These are phyloP conservation scores for Pangasianodon gigas DNA, from an alignment of 2,113 vertebrate species.

Conservation along the genomic window DNA sequence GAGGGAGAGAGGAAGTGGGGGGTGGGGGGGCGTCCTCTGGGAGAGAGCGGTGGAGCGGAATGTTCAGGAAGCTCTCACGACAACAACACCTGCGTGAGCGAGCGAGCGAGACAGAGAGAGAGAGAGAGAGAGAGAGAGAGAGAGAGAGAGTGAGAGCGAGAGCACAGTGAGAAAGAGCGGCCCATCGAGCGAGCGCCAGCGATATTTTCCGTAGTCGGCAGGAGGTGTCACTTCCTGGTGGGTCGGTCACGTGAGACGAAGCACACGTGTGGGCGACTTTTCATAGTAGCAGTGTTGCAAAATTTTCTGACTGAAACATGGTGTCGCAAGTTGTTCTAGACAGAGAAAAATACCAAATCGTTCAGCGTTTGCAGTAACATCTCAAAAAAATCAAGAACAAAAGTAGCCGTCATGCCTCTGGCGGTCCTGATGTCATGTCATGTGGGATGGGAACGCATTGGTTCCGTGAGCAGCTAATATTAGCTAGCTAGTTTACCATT, in stretches of 20 bases:
- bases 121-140: constrained; percentile 13
- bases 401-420: background rate
- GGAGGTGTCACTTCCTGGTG: constrained; percentile 6
- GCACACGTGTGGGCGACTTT: background rate
- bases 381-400: background rate
- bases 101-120: background rate
- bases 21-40: constrained; percentile 15
- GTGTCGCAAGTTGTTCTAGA: background rate
- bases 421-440: too few species aligned
- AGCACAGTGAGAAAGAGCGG: background rate
- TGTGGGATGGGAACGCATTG: too few species aligned
- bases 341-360: background rate
- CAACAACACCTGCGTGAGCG: constrained; percentile 37
- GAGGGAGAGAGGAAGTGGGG: constrained; percentile 13
- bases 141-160: background rate
- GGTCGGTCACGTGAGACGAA: background rate
- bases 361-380: background rate
- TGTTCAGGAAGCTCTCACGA: constrained; percentile 48
- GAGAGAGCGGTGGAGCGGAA: constrained; percentile 41
- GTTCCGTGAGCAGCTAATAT: too few species aligned
- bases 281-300: background rate
- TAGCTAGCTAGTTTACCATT: background rate
- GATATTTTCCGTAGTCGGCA: background rate
- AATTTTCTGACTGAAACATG: background rate
- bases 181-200: background rate